These are phyloP conservation scores for Pogona vitticeps DNA, from an alignment of 2,113 vertebrate species.

Conservation along the genomic window DNA sequence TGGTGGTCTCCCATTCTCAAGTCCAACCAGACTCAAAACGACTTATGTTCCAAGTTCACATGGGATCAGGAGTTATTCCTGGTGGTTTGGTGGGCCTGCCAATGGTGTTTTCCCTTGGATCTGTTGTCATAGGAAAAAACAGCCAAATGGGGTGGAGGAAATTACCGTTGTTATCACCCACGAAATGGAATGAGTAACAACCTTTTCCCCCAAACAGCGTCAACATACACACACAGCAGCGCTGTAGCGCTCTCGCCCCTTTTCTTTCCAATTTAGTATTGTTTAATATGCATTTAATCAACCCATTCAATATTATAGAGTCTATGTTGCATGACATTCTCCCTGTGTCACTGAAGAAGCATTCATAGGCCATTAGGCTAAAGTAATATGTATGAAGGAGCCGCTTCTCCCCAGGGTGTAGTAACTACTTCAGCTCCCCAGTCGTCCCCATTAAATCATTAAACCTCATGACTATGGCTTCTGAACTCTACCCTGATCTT, in stretches of 20 bases:
- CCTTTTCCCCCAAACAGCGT: constrained; percentile 74
- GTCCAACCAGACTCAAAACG: no score
- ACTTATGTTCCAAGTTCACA: no score
- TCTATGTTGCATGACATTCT: constrained; percentile 84
- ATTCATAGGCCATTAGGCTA: constrained; percentile 83
- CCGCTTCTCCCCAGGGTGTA: constrained; percentile 85
- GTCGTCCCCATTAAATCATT: constrained; percentile 93
- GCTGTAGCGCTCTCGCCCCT: constrained; percentile 54
- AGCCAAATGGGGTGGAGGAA: constrained; percentile 38
- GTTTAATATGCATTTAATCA: constrained; percentile 94
- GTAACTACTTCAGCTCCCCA: constrained; percentile 88
- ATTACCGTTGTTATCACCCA: constrained; percentile 63
- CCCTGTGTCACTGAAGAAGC: constrained; percentile 72
- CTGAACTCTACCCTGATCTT: constrained; percentile 93
- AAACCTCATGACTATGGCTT: constrained; percentile 88
- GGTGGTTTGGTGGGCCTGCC: no score
- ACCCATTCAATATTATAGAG: constrained; percentile 85
- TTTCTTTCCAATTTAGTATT: constrained; percentile 82
- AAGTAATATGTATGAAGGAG: constrained; percentile 86
- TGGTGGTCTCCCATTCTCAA: neutral
- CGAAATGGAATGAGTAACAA: constrained; percentile 73
- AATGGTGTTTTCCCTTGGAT: constrained; percentile 36
- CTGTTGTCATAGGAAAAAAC: constrained; percentile 36
- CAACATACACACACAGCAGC: constrained; percentile 77
- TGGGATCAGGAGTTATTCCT: no score